Conservation (phyloP, 35 echinoderm and acorn worm species). For the Apostichopus japonicus region DNA sequence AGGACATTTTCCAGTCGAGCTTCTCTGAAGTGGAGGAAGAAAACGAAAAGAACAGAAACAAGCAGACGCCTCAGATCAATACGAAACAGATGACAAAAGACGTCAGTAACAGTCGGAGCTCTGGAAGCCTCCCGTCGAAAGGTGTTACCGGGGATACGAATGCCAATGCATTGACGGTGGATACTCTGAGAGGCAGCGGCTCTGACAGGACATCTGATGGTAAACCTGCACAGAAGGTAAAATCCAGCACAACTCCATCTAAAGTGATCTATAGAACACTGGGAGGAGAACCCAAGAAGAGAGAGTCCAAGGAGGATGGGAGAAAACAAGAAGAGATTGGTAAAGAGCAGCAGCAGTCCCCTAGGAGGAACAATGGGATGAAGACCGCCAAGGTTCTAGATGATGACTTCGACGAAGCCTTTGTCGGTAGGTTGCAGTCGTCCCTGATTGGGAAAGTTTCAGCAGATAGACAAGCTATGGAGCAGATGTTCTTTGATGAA, state of each 20-base stretch:
- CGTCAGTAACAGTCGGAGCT: constrained; percentile 27
- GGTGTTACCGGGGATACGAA: not conserved
- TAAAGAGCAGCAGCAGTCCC: not conserved
- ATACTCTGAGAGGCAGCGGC: constrained; percentile 18
- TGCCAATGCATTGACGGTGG: not conserved
- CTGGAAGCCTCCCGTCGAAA: constrained; percentile 16
- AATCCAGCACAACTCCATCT: not conserved
- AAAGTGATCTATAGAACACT: constrained; percentile 46
- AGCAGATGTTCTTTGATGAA: constrained; percentile 62
- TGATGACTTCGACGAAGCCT: constrained; percentile 45
- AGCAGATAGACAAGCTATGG: constrained; percentile 35
- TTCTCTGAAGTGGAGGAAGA: constrained; percentile 59
- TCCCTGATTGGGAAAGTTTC: constrained; percentile 49
- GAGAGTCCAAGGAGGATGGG: constrained; percentile 3
- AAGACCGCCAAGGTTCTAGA: not conserved
- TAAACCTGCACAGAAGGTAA: not conserved
- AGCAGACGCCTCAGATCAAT: constrained; percentile 16
- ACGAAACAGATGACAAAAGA: constrained; percentile 17
- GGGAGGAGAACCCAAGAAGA: constrained; percentile 39
- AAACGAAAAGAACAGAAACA: constrained; percentile 44
- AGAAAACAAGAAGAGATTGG: not conserved
- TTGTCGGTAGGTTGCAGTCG: constrained; percentile 42
- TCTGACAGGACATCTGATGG: constrained; percentile 15
- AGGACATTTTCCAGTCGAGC: constrained; percentile 70
- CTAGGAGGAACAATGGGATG: constrained; percentile 4